Base-by-base conservation (phyloP, 37 sponge, comb jelly and placozoan species). In the Tethya wilhelma region DNA sequence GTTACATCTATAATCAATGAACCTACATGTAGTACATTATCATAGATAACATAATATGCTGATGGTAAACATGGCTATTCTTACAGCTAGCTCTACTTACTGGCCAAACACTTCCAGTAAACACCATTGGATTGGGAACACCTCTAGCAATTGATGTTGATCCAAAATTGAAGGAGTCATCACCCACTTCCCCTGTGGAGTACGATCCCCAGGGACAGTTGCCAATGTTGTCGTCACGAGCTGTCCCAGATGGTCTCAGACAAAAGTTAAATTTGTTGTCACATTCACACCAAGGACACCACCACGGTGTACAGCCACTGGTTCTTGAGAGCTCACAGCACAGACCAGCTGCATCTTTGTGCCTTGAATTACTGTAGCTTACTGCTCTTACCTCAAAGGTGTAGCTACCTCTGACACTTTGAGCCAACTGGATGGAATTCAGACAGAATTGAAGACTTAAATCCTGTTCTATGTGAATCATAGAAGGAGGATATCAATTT, bases 71-170 rank as follows among this genome's bases (percentile, higher is more conserved):
- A n/a, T n/a, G n/a, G n/a, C n/a, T n/a, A n/a, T n/a, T n/a, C n/a
- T n/a, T n/a, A n/a, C n/a, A n/a, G n/a, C n/a, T n/a, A n/a, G n/a
- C n/a, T 19, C 5, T 8, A 65, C 82, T 81, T 44, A 81, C 82
- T 1, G 46, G 44, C 82, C 82, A 81, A 8, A 71, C 42, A 70
- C 60, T 59, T 1, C 82, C 82, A 44, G 45, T 71, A 67, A 86
- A 86, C 8, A 30, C 64, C 86, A 86, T 78, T 29, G 86, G 86
- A 64, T 86, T 86, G 41, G 86, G 56, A 4, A 86, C 73, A 9
- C 79, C 86, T 49, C 57, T 63, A 32, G 56, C 65, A n/a, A 86
- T 63, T 4, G 29, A 6, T 33, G 72, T 38, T 0, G 49, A 63
- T 2, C 73, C 64, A 62, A 81, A 81, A 32, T 23, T 59, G 44